Evolutionary conservation across 2,888 invertebrate genomes (phyloP), one percentile per base, ranked within the genome.

Genomic region (Drosophila subquinaria): DNA sequence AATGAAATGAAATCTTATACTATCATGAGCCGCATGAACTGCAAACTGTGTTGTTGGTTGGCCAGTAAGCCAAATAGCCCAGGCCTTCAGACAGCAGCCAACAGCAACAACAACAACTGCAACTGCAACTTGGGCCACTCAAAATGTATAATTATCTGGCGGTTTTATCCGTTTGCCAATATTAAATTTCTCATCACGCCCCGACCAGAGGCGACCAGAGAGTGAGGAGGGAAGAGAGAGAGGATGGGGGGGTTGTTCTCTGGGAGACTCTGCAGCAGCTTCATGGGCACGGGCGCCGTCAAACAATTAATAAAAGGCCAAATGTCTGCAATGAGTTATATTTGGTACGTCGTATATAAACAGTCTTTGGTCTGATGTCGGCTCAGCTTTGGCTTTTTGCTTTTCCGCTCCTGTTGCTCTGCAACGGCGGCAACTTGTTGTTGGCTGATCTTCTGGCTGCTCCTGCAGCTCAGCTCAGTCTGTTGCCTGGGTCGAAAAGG

Each of bases 1-100:
- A 92, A 92, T 92, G 92, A 92, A 92, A 92, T 92, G 92, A 92
- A 92, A 92, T 92, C 92, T 92, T 91, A 92, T 92, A 92, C 82
- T 82, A 86, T 90, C 90, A 86, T 90, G 89, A 90, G 73, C 69
- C 73, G 87, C 81, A 88, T 88, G 86, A 88, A 82, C 88, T 55
- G 76, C 57, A 45, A 78, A 79, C 75, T 76, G 76, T 76, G 76
- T 57, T 63, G 74, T 27, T 27, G 27, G 5, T 27, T 27, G 27
- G 77, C 70, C 73, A 73, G 65, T 76, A 69, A 63, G 67, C 85
- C 72, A 66, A 68, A 68, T 53, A 60, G 80, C 64, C 55, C 36
- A 50, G 47, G 56, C 57, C 66, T 64, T 55, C 47, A 64, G 69
- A 63, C 59, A 35, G 60, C 52, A 52, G 51, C 51, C 40, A 35